Percentiles rank a stretch among this genome's conserved stretches.
These are phyloP conservation scores for Gambusia affinis DNA, from an alignment of 2,113 vertebrate species.

Conservation along the genomic window DNA sequence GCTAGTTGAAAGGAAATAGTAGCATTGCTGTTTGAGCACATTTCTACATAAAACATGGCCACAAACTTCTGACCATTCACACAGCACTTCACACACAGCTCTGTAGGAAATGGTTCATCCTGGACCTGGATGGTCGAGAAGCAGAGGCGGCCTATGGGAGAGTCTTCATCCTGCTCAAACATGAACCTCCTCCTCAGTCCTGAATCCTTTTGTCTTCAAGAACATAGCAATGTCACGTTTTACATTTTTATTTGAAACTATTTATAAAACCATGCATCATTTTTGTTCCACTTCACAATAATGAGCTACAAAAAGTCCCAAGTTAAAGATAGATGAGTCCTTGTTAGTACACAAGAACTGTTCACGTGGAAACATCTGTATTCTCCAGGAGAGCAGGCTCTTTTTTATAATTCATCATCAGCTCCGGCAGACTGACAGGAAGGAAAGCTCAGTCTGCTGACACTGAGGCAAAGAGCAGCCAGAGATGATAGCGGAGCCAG, in stretches of 20 bases:
- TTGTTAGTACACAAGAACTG: not conserved
- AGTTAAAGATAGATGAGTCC: not conserved
- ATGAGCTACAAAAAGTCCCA: not conserved
- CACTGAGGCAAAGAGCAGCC: slow-evolving; percentile 63
- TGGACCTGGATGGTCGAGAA: too few relatives aligned
- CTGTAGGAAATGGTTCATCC: too few relatives aligned
- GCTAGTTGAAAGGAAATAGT: too few relatives aligned
- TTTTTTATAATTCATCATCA: slow-evolving; percentile 77
- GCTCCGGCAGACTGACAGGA: slow-evolving; percentile 73
- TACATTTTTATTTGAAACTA: not conserved
- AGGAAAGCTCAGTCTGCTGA: slow-evolving; percentile 67
- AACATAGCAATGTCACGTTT: not conserved
- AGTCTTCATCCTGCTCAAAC: not conserved
- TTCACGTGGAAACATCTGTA: slow-evolving; percentile 69
- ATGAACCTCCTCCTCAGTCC: not conserved
- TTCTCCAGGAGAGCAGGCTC: slow-evolving; percentile 62
- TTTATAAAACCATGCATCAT: not conserved
- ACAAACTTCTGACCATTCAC: too few relatives aligned
- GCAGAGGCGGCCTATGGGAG: too few relatives aligned
- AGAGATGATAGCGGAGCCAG: slow-evolving; percentile 64
- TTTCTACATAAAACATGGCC: too few relatives aligned
- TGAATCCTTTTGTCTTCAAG: not conserved
- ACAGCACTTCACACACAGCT: too few relatives aligned
- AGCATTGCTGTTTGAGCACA: too few relatives aligned
- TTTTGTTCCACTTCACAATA: not conserved